phyloP scores from a whole-genome alignment of 2,888 invertebrate species.

The Drosophila lutescens region DNA sequence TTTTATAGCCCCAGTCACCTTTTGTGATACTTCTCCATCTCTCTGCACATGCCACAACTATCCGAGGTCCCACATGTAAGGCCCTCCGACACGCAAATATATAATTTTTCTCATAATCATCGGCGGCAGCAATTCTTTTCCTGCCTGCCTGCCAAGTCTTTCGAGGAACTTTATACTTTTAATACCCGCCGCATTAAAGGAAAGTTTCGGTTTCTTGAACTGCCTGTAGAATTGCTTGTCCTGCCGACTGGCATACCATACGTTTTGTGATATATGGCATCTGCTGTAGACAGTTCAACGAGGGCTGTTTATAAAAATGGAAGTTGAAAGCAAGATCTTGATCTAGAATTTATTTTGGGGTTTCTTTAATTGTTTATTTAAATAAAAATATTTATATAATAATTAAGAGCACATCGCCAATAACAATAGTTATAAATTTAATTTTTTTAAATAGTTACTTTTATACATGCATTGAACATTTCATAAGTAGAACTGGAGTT shows the following conservation, averaged over 20 bases:
- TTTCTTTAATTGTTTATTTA: too few species aligned
- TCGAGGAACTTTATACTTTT: slow-evolving; percentile 71
- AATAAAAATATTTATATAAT: too few species aligned
- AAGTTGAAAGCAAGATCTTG: too few species aligned
- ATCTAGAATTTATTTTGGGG: too few species aligned
- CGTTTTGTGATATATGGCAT: slow-evolving; percentile 66
- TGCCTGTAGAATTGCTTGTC: slow-evolving; percentile 51
- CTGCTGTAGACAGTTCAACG: slow-evolving; percentile 53
- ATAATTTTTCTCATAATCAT: slow-evolving; percentile 78
- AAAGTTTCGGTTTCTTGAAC: slow-evolving; percentile 43
- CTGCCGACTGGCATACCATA: slow-evolving; percentile 34
- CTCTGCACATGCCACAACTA: slow-evolving; percentile 16
- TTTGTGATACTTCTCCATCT: slow-evolving; percentile 34
- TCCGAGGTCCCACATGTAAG: slow-evolving; percentile 50
- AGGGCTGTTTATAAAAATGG: slow-evolving; percentile 55
- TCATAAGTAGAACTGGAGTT: neutral
- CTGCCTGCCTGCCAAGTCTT: slow-evolving; percentile 27
- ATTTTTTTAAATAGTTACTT: too few species aligned
- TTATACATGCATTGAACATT: neutral
- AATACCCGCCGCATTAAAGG: slow-evolving; percentile 73
- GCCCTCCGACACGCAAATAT: slow-evolving; percentile 73
- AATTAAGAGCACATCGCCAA: too few species aligned
- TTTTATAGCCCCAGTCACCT: slow-evolving; percentile 50
- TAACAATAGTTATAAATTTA: too few species aligned
- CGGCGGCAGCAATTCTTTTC: slow-evolving; percentile 47